Evolutionary conservation across 2,888 invertebrate species (phyloP).

Genomic region (Gari tellinella): DNA sequence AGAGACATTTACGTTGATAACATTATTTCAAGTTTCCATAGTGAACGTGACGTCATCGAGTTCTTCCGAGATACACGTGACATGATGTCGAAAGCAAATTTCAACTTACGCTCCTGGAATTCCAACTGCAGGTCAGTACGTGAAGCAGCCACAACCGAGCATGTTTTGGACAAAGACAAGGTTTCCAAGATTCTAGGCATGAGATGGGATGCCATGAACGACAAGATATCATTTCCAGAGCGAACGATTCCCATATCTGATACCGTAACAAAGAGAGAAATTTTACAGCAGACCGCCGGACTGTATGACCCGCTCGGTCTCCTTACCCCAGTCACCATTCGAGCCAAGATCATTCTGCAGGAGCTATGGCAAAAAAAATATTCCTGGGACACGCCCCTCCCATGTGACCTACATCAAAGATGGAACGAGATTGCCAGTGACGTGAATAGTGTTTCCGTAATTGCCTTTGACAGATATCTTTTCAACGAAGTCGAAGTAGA

Average conservation of each 20-base stretch:
- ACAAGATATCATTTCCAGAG: conserved; percentile 2
- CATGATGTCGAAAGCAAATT: conserved; percentile 23
- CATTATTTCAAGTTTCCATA: conserved; percentile 36
- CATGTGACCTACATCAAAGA: not conserved
- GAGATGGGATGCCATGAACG: conserved; percentile 10
- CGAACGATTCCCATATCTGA: not conserved
- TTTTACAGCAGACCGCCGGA: conserved; percentile 24
- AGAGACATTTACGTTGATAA: conserved; percentile 46
- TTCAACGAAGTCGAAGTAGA: not conserved
- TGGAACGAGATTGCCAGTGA: conserved; percentile 10
- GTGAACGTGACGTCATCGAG: not conserved
- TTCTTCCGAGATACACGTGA: conserved; percentile 20
- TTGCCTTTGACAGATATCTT: not conserved
- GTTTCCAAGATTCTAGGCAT: conserved; percentile 13
- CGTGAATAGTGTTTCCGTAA: not conserved
- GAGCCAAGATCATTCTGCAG: conserved; percentile 30
- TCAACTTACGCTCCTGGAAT: conserved; percentile 34
- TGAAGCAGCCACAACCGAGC: not conserved
- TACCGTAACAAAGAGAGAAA: conserved; percentile 14
- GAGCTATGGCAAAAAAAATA: conserved; percentile 24
- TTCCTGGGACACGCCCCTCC: conserved; percentile 18
- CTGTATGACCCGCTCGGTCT: conserved; percentile 31
- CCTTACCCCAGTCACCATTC: conserved; percentile 18
- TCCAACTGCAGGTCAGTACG: too few species aligned
- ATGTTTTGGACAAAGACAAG: conserved; percentile 11